Percentiles rank a stretch among this genome's conserved stretches.
phyloP scores from a whole-genome alignment of 2,797 vertebrate species.

The Sarcophilus harrisii region DNA sequence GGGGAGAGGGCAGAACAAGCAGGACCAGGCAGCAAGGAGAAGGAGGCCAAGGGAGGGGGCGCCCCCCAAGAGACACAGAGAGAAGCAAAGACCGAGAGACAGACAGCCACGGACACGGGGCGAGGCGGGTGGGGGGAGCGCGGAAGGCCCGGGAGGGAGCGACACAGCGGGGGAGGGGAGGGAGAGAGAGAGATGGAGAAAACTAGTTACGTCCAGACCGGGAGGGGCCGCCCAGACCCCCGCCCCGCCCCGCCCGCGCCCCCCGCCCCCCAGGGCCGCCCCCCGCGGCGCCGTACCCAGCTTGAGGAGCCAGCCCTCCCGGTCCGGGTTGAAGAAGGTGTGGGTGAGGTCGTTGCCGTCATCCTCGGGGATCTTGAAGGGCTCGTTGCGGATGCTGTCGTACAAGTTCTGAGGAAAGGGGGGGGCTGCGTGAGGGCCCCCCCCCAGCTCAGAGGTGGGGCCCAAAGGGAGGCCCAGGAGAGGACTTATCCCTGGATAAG shows the following conservation, averaged over 20 bases:
- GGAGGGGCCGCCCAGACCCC: conserved; percentile 58
- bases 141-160: conserved; percentile 8
- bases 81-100: not conserved
- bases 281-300: conserved; percentile 87
- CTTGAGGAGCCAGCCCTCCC: conserved; percentile 97
- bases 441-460: not conserved
- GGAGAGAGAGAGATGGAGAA: conserved; percentile 83
- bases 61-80: not conserved
- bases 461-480: too few relatives aligned
- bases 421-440: not conserved
- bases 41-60: conserved; percentile 21
- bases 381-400: conserved; percentile 95
- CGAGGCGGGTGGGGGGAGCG: conserved; percentile 42
- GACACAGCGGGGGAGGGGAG: conserved; percentile 50
- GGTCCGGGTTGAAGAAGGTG: conserved; percentile 96
- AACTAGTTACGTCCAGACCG: conserved; percentile 87
- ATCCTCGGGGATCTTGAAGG: conserved; percentile 96
- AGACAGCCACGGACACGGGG: not conserved
- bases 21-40: conserved; percentile 77
- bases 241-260: not conserved
- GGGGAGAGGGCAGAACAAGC: conserved; percentile 84
- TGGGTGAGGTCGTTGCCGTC: conserved; percentile 96
- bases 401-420: conserved; percentile 88
- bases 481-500: too few relatives aligned
- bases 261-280: not conserved